Evolutionary conservation across 2,888 invertebrate species (phyloP).

Genomic region (Corythucha ciliata): DNA sequence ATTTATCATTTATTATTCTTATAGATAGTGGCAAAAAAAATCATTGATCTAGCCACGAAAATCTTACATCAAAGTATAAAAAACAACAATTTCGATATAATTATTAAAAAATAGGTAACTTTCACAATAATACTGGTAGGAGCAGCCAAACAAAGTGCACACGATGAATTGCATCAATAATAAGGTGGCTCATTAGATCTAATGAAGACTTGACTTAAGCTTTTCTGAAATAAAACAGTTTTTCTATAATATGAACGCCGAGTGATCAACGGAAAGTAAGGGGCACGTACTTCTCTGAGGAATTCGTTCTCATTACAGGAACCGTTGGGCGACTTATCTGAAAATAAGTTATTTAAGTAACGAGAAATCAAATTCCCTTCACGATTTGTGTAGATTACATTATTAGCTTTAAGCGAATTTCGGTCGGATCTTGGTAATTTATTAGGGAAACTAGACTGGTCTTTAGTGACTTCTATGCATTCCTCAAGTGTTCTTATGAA

Average conservation of each 20-base stretch:
- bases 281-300: slow-evolving; percentile 29
- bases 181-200: no score
- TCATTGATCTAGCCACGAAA: no score
- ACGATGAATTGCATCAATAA: no score
- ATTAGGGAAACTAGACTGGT: slow-evolving; percentile 22
- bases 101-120: no score
- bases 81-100: no score
- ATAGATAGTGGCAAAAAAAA: no score
- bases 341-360: slow-evolving; percentile 11
- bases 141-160: no score
- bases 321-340: slow-evolving; percentile 35
- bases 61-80: no score
- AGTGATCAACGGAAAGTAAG: background rate
- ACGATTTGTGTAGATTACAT: background rate
- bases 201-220: no score
- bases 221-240: slow-evolving; percentile 4
- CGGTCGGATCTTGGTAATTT: slow-evolving; percentile 25
- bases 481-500: slow-evolving; percentile 74
- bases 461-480: slow-evolving; percentile 46
- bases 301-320: slow-evolving; percentile 33
- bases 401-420: background rate
- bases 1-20: no score
- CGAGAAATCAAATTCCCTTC: background rate
- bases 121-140: no score
- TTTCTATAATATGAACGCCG: background rate